phyloP scores from a whole-genome alignment of 2,113 vertebrate genomes.

The Emydocephalus ijimae region DNA sequence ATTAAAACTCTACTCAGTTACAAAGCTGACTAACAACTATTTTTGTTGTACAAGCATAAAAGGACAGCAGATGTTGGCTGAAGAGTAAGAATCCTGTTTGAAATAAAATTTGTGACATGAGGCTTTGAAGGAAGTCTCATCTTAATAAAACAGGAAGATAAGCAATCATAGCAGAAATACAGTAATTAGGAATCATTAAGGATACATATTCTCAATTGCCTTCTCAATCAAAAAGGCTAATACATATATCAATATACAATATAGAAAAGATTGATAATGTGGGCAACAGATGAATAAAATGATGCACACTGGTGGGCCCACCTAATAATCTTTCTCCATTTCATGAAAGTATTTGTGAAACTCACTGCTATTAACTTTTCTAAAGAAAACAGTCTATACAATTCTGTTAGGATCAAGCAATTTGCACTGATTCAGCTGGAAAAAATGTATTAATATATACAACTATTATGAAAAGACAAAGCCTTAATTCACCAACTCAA shows the following conservation, averaged over 20 bases:
- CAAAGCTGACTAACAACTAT: accelerated
- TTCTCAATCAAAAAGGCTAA: not conserved
- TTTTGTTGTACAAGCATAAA: not conserved
- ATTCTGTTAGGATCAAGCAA: not conserved
- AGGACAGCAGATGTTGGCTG: not conserved
- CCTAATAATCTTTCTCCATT: not conserved
- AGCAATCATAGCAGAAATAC: not conserved
- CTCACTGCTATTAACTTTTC: not conserved
- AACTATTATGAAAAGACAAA: not conserved
- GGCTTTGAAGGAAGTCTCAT: slow-evolving; percentile 12
- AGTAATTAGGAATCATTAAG: not conserved
- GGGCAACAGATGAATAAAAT: not conserved
- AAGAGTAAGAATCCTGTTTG: slow-evolving; percentile 13
- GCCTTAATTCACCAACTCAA: not conserved
- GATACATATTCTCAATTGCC: not conserved
- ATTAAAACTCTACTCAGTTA: not conserved
- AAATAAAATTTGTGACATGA: not conserved
- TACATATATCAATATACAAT: not conserved
- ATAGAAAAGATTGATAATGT: not conserved
- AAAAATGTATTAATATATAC: not conserved
- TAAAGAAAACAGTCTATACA: not conserved
- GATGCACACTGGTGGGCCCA: not conserved
- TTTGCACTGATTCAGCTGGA: not conserved
- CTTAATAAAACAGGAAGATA: not conserved
- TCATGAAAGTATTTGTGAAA: not conserved